Conservation (phyloP, 2,888 invertebrate species). For the Caenorhabditis sp. region DNA sequence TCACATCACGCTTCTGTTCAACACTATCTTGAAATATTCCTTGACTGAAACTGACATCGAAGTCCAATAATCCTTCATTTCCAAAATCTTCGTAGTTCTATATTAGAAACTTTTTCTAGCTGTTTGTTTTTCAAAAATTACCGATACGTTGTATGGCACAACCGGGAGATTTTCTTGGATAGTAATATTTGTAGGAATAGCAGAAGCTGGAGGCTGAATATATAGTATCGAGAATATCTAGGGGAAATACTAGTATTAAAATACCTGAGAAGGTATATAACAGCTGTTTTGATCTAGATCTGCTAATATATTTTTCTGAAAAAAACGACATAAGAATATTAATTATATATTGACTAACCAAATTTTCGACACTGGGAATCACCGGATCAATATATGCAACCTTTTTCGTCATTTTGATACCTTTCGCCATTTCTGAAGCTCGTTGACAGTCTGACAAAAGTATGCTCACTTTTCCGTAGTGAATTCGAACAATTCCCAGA, state of each 20-base stretch:
- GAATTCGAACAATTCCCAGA: slow-evolving; percentile 1
- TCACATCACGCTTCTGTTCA: not conserved
- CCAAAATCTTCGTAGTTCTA: slow-evolving; percentile 2
- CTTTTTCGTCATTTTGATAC: not conserved
- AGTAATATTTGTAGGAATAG: not conserved
- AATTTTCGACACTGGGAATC: not conserved
- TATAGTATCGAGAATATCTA: not conserved
- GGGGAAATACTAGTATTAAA: not conserved
- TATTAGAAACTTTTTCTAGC: not conserved
- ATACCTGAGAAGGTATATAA: not conserved
- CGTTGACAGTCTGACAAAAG: not conserved
- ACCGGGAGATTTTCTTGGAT: not conserved
- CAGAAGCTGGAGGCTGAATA: not conserved
- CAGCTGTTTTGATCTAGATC: not conserved
- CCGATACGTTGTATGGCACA: not conserved
- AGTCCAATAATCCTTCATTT: not conserved
- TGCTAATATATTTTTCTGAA: not conserved
- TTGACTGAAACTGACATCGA: not conserved
- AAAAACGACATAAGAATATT: not conserved
- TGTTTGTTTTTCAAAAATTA: not conserved
- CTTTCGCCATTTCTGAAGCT: not conserved
- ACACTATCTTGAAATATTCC: not conserved
- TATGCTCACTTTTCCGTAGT: not conserved
- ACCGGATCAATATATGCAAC: not conserved
- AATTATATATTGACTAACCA: not conserved